Evolutionary conservation across 53 echinoderm and acorn worm species (phyloP).

Genomic region (Apostichopus leukothele): DNA sequence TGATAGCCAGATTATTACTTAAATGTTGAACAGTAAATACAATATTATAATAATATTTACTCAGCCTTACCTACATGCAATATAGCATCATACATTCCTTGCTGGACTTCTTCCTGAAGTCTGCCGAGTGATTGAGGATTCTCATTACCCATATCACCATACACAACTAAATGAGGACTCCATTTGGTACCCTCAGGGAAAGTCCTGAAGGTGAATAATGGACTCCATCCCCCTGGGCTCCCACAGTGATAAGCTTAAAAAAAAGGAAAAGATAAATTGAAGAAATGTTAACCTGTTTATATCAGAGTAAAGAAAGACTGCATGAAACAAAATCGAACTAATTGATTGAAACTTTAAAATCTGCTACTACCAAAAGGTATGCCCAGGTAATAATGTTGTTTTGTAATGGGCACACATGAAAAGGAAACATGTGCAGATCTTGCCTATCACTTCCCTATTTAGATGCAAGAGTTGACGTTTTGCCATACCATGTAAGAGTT

Average conservation of each 20-base stretch:
- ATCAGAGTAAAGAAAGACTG: neutral
- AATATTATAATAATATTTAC: too few species aligned
- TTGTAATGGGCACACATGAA: too few species aligned
- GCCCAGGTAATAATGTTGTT: too few species aligned
- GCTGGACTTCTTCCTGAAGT: conserved; percentile 61
- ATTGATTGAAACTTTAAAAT: too few species aligned
- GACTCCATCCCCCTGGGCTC: conserved; percentile 84
- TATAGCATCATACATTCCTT: conserved; percentile 68
- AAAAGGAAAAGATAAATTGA: neutral
- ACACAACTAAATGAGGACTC: conserved; percentile 61
- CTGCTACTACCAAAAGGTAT: too few species aligned
- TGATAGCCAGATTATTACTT: too few species aligned
- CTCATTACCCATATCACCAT: conserved; percentile 71
- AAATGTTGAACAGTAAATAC: too few species aligned
- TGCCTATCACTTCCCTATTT: too few species aligned
- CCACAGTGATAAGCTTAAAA: conserved; percentile 88
- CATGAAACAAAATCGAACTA: too few species aligned
- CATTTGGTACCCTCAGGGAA: conserved; percentile 61
- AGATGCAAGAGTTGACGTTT: too few species aligned
- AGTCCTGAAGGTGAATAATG: conserved; percentile 67
- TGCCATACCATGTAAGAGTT: too few species aligned
- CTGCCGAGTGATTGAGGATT: conserved; percentile 65
- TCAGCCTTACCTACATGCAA: conserved; percentile 65
- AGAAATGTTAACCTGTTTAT: neutral
- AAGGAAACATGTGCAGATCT: too few species aligned